Evolutionary conservation across 64 coral and sea anemone genomes (phyloP).

Genomic region (Catalaphyllia jardinei): DNA sequence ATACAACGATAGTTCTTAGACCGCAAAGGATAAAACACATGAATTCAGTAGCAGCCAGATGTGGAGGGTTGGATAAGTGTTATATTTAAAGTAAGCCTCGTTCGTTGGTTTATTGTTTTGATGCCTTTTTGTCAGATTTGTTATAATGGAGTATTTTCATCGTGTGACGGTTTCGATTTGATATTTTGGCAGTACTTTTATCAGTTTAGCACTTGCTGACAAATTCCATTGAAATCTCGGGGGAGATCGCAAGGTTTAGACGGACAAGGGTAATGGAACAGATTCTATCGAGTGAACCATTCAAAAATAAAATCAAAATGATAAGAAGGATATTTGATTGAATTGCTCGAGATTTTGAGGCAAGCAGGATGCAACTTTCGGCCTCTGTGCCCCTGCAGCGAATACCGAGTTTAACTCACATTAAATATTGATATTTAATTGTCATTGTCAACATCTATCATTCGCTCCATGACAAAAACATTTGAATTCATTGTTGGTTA

Average conservation of each 20-base stretch:
- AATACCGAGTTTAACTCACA: too few species aligned
- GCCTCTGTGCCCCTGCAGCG: too few species aligned
- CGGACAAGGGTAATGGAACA: not conserved
- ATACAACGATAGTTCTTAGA: not conserved
- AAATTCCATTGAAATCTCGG: not conserved
- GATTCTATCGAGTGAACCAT: too few species aligned
- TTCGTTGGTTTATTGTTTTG: not conserved
- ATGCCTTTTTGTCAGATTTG: not conserved
- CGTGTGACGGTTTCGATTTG: not conserved
- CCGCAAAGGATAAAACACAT: not conserved
- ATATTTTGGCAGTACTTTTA: not conserved
- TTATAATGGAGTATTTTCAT: not conserved
- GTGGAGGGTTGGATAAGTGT: not conserved
- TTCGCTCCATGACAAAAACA: too few species aligned
- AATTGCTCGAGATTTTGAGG: too few species aligned
- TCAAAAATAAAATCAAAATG: too few species aligned
- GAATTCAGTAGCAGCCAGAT: not conserved
- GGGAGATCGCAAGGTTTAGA: not conserved
- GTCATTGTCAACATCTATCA: too few species aligned
- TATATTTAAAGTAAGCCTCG: not conserved
- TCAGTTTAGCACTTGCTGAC: not conserved
- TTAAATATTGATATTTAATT: too few species aligned
- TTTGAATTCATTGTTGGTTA: not conserved
- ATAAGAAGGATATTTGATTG: too few species aligned
- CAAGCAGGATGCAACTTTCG: too few species aligned